Conservation (phyloP, 1,140 invertebrate species). For the Rhizoglyphus robini region DNA sequence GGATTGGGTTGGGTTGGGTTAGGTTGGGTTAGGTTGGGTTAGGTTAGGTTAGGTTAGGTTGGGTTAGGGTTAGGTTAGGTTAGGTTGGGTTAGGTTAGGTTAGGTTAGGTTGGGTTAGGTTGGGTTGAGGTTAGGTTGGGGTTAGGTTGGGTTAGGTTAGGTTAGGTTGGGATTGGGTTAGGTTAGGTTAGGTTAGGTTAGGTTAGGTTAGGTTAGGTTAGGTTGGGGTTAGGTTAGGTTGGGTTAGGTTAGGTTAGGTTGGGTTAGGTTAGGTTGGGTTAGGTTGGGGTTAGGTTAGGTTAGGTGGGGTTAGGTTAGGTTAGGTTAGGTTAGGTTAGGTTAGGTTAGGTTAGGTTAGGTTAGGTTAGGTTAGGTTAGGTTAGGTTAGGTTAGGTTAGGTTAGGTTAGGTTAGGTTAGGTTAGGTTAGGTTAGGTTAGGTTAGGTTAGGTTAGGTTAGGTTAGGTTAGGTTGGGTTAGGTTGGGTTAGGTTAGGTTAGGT, state of each 20-base stretch:
- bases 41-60: slow-evolving; percentile 20
- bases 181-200: too few species aligned
- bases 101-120: too few species aligned
- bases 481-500: slow-evolving; percentile 24
- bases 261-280: slow-evolving; percentile 26
- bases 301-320: slow-evolving; percentile 25
- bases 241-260: slow-evolving; percentile 19
- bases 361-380: slow-evolving; percentile 22
- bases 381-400: slow-evolving; percentile 27
- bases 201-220: slow-evolving; percentile 23
- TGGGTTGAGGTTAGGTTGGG: too few species aligned
- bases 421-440: slow-evolving; percentile 23
- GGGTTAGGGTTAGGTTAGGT: slow-evolving; percentile 26
- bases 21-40: slow-evolving; percentile 21
- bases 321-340: slow-evolving; percentile 24
- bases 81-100: slow-evolving; percentile 25
- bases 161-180: too few species aligned
- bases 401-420: slow-evolving; percentile 28
- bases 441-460: slow-evolving; percentile 23
- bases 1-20: slow-evolving; percentile 21
- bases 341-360: slow-evolving; percentile 25
- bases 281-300: too few species aligned
- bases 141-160: too few species aligned
- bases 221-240: slow-evolving; percentile 15
- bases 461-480: slow-evolving; percentile 19